Percentiles rank a stretch among this genome's conserved stretches.
Conservation (phyloP, 2,113 vertebrate genomes). For the Tachycineta bicolor region DNA sequence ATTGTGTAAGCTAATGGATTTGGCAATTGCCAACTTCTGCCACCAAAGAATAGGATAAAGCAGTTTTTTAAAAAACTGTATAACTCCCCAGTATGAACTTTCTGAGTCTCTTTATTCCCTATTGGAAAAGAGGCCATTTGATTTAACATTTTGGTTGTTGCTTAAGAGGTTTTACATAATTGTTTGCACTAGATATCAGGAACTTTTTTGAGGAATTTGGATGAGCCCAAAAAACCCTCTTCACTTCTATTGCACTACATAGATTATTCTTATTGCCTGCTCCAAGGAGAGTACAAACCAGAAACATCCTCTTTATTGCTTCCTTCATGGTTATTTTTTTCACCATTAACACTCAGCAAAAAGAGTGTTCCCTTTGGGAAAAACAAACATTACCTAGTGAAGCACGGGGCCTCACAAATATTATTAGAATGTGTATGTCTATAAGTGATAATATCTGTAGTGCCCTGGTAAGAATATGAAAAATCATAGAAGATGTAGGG, state of each 20-base stretch:
- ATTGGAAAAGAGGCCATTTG: neutral
- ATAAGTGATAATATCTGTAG: neutral
- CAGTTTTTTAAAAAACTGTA: neutral
- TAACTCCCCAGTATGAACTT: neutral
- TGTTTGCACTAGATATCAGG: neutral
- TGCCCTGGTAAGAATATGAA: neutral
- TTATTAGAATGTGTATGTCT: neutral
- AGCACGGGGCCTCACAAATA: neutral
- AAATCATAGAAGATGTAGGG: neutral
- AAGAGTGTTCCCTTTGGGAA: neutral
- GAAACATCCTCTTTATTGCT: neutral
- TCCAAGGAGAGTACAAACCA: neutral
- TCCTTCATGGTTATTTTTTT: neutral
- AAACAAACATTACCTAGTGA: neutral
- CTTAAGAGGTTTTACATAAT: neutral
- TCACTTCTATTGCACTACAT: neutral
- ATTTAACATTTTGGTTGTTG: neutral
- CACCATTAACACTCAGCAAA: neutral
- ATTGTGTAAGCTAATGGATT: neutral
- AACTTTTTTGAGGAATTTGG: neutral
- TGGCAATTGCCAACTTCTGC: neutral
- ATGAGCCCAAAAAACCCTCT: neutral
- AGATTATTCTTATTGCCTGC: neutral
- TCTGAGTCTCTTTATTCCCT: neutral
- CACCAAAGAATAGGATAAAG: neutral